A percentile compares a stretch with the other conserved stretches of the same genome.
Evolutionary conservation across 2,888 invertebrate species (phyloP).

Genomic region (Phortica okadai): DNA sequence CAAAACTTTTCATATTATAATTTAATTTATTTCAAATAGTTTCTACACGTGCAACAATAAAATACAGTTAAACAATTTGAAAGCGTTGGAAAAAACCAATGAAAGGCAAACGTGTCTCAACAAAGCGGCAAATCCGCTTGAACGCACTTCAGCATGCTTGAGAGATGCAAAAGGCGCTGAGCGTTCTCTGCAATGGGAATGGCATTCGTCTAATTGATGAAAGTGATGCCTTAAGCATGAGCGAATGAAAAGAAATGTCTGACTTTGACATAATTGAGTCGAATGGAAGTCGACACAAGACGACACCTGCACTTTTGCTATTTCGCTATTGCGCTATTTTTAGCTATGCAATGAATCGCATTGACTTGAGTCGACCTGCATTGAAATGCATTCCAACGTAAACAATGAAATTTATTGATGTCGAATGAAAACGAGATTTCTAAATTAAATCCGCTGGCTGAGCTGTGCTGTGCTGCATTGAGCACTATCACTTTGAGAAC

Average conservation of each 20-base stretch:
- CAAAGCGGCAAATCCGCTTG: too few relatives aligned
- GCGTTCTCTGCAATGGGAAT: background rate
- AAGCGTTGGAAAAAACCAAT: too few relatives aligned
- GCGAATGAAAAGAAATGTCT: background rate
- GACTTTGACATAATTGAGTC: too few relatives aligned
- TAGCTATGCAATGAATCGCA: conserved; percentile 1
- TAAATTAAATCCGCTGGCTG: background rate
- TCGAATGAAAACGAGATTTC: conserved; percentile 24
- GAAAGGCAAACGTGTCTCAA: too few relatives aligned
- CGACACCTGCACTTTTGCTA: conserved; percentile 1
- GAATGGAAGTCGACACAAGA: background rate
- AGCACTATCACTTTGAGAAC: too few relatives aligned
- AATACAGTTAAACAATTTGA: too few relatives aligned
- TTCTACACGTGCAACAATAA: too few relatives aligned
- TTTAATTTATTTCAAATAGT: conserved; percentile 25
- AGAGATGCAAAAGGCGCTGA: background rate
- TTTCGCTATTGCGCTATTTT: conserved; percentile 5
- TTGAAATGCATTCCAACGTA: conserved; percentile 10
- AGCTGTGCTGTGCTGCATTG: background rate
- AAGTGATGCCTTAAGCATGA: background rate
- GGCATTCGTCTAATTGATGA: background rate
- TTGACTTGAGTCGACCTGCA: conserved; percentile 5
- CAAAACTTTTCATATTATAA: conserved; percentile 18
- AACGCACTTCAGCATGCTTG: background rate
- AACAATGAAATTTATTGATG: conserved; percentile 6